These are phyloP conservation scores for Calonectris borealis DNA, from an alignment of 2,113 vertebrate species.

Conservation along the genomic window DNA sequence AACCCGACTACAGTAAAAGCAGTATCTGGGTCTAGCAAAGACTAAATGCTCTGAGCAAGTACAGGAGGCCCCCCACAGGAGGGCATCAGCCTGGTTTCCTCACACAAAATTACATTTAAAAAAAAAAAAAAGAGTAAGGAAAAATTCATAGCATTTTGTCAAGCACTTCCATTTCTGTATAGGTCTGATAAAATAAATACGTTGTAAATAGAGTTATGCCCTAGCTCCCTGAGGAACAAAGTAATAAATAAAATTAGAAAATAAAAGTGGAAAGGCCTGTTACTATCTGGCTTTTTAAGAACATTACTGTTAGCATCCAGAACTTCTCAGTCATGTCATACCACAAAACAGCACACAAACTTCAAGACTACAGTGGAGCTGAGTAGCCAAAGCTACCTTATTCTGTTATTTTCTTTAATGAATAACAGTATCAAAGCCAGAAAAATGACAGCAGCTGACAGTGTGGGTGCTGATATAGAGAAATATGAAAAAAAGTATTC, in stretches of 20 bases:
- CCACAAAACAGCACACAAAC: neutral
- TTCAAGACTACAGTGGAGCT: neutral
- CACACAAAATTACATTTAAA: neutral
- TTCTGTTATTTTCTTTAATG: conserved; percentile 21
- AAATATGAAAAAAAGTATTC: neutral
- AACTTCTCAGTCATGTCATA: neutral
- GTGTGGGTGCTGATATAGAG: conserved; percentile 10
- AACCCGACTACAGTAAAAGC: neutral
- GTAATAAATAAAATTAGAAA: neutral
- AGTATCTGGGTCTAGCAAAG: neutral
- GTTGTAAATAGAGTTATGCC: neutral
- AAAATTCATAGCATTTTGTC: neutral
- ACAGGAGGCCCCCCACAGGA: neutral
- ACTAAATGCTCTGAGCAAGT: neutral
- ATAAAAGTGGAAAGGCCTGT: neutral
- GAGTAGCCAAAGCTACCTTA: neutral
- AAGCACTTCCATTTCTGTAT: neutral
- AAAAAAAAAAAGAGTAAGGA: neutral
- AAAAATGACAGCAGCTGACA: conserved; percentile 33
- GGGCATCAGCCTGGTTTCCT: neutral
- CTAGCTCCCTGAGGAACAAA: neutral
- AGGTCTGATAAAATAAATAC: neutral
- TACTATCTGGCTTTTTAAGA: neutral
- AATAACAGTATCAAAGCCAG: neutral
- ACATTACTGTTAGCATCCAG: neutral